phyloP scores from a whole-genome alignment of 2,888 invertebrate genomes.

The Sarcophaga carnaria region DNA sequence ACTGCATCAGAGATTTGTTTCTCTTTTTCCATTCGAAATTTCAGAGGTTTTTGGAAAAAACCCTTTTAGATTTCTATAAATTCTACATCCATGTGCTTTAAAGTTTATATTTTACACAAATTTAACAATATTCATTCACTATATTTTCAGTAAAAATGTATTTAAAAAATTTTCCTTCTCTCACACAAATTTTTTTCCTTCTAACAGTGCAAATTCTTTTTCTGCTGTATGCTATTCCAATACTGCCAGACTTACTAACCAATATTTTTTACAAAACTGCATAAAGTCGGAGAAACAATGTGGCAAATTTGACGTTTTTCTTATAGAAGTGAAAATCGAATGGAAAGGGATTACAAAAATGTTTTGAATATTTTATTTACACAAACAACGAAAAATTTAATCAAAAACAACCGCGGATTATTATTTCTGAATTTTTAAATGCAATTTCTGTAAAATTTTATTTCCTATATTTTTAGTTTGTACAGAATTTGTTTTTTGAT shows the following conservation, averaged over 20 bases:
- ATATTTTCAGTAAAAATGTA: constrained; percentile 47
- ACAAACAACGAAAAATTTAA: no score
- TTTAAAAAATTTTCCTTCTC: constrained; percentile 52
- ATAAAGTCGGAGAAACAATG: constrained; percentile 21
- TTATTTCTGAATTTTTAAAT: no score
- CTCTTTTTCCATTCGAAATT: constrained; percentile 68
- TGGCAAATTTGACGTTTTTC: not conserved
- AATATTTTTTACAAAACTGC: constrained; percentile 2
- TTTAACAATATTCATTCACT: constrained; percentile 59
- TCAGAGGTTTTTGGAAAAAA: constrained; percentile 44
- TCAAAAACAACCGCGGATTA: no score
- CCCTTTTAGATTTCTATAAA: constrained; percentile 56
- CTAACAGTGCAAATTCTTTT: constrained; percentile 60
- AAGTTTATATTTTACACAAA: constrained; percentile 43
- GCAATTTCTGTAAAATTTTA: no score
- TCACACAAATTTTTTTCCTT: constrained; percentile 57
- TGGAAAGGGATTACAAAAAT: no score
- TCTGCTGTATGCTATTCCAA: constrained; percentile 26
- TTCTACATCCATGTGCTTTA: constrained; percentile 52
- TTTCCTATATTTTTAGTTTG: no score
- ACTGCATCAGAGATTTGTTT: constrained; percentile 63
- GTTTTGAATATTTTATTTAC: no score
- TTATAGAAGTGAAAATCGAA: no score
- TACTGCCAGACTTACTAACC: not conserved
- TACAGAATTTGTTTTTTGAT: no score